Base-by-base conservation (phyloP, 2,888 invertebrate species). In the Limenitis camilla region DNA sequence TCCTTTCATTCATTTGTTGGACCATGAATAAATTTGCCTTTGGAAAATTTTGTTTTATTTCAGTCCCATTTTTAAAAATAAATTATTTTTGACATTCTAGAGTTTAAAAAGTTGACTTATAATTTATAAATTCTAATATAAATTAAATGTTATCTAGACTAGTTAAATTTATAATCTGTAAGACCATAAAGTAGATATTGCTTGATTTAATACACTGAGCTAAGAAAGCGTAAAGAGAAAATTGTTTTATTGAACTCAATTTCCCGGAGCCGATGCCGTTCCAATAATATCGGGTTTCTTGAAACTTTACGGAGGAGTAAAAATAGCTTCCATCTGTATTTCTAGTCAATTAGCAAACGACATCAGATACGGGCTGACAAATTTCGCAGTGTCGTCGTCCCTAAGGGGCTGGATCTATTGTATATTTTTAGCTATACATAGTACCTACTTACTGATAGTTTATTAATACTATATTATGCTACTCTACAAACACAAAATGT, bases 11-110 rank as follows among this genome's bases (percentile, higher is more conserved):
- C 78, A 85, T 85, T 84, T 83, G 81, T 81, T 81, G 85, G 86
- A 84, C 85, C 86, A 84, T 77, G 72, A 86, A 83, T 85, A 83
- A 87, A 82, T 81, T 82, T 84, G 84, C 84, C 84, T 86, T 86
- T 84, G 74, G 72, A 80, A 69, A 70, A n/a, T 61, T 58, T 54
- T 55, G 59, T 65, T 64, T 66, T 53, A 62, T 60, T 60, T 44
- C 28, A 42, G 11, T 42, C 9, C 7, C n/a, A 9, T 32, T 4
- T 27, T 10, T 28, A 1, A 1, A 9, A 27, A 27, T 3, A 33
- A 33, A 9, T 4, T n/a, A n/a, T n/a, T n/a, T n/a, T n/a, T n/a
- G n/a, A n/a, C n/a, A n/a, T n/a, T n/a, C n/a, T n/a, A n/a, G n/a
- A n/a, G n/a, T n/a, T n/a, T n/a, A n/a, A n/a, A n/a, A n/a, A n/a